phyloP scores from a whole-genome alignment of 2,888 invertebrate genomes.

The Hydraecia micacea region DNA sequence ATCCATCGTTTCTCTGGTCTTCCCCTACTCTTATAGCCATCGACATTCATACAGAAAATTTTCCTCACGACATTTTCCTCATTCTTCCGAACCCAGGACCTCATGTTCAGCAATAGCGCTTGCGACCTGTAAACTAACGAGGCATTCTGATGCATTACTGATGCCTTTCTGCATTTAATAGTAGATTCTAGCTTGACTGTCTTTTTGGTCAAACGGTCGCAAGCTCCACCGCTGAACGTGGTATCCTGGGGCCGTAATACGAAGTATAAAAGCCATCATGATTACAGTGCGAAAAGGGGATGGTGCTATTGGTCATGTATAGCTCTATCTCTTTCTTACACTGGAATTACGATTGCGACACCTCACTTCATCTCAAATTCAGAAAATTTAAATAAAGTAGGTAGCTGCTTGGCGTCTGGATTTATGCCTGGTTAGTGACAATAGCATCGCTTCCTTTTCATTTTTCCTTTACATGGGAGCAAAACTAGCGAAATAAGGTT shows the following conservation, averaged over 20 bases:
- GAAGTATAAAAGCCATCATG: too few relatives aligned
- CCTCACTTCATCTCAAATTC: too few relatives aligned
- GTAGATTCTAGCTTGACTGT: not conserved
- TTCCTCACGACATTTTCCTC: too few relatives aligned
- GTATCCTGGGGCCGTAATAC: not conserved
- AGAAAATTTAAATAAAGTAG: not conserved
- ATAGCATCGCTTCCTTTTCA: not conserved
- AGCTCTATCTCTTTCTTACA: too few relatives aligned
- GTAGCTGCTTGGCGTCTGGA: not conserved
- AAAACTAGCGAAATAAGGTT: not conserved
- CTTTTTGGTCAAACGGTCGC: not conserved
- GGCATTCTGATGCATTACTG: not conserved
- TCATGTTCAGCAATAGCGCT: not conserved
- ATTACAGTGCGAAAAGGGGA: too few relatives aligned
- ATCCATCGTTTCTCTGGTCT: too few relatives aligned
- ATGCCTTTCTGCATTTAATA: not conserved
- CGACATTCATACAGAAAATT: too few relatives aligned
- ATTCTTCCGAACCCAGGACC: too few relatives aligned
- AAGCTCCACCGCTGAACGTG: not conserved
- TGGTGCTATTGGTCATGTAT: too few relatives aligned
- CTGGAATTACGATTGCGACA: too few relatives aligned
- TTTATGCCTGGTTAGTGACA: not conserved
- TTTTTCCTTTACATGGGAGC: not conserved
- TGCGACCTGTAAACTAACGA: too few relatives aligned
- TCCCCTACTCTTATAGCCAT: too few relatives aligned